phyloP scores from a whole-genome alignment of 2,888 invertebrate genomes.

The Mystacides longicornis region DNA sequence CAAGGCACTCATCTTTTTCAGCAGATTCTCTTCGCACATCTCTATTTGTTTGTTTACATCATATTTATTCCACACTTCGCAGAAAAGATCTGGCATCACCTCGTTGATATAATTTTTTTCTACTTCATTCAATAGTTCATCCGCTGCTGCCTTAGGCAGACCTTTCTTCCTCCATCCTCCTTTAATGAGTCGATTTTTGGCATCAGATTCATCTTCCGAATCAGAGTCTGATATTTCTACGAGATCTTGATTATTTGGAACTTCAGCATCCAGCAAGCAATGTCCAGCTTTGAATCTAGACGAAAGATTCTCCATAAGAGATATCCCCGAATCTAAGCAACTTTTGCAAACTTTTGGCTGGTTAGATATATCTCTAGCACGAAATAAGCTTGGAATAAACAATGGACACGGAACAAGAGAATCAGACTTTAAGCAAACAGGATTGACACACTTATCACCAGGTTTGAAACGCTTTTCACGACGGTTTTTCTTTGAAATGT shows the following conservation, averaged over 20 bases:
- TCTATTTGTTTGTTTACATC: conserved; percentile 1
- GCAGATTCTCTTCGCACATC: conserved; percentile 26
- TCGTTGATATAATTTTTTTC: conserved; percentile 32
- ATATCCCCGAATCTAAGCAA: conserved; percentile 30
- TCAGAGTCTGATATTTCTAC: conserved; percentile 48
- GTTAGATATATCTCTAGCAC: conserved; percentile 31
- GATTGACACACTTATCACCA: conserved; percentile 48
- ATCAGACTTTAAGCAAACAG: conserved; percentile 41
- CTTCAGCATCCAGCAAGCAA: conserved; percentile 28
- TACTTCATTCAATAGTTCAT: not conserved
- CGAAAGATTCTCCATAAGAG: conserved; percentile 30
- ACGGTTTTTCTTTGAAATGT: not conserved
- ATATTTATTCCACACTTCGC: conserved; percentile 34
- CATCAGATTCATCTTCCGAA: conserved; percentile 32
- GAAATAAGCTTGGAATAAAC: conserved; percentile 40
- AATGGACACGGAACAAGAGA: conserved; percentile 40
- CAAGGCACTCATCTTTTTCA: not conserved
- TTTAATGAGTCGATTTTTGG: not conserved
- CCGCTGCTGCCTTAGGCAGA: not conserved
- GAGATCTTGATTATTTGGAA: conserved; percentile 31
- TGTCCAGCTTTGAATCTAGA: conserved; percentile 4
- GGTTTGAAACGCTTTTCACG: not conserved
- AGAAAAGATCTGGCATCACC: conserved; percentile 40
- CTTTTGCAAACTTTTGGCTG: conserved; percentile 30
- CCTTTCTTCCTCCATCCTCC: not conserved